Evolutionary conservation across 2,888 invertebrate genomes (phyloP), one percentile per base, ranked within the genome.

Genomic region (Mechanitis messenoides): DNA sequence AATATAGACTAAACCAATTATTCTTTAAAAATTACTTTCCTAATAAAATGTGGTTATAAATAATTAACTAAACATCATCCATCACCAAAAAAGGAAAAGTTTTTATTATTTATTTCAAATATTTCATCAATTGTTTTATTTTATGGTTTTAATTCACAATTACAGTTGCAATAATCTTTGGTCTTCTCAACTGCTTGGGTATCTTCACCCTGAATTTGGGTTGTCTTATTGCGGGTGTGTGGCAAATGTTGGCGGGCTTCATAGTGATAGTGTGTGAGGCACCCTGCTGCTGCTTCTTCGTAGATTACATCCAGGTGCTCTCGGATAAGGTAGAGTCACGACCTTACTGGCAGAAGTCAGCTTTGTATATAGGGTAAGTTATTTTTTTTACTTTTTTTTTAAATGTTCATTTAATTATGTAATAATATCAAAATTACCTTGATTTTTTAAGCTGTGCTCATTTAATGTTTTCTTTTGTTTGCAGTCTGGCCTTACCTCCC

Each of bases 231-330:
- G 92, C 94, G 58, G 97, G 96, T 66, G 92, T 96, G 74, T 94
- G 95, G 92, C 96, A 96, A 91, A 95, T 97, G 93, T 76, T 97
- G 67, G 94, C 95, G 66, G 98, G 98, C 50, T 97, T 98, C 86
- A 77, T 96, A 66, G 93, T 97, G 65, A 92, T 98, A 71, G 93
- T 95, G 54, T 92, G 98, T 75, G 99, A 99, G 88, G 98, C 98
- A 50, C 99, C 99, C 0, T 98, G 97, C 83, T 98, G 98, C 88
- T 99, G 98, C 87, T 93, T 97, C 89, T 99, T 98, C 88, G 93
- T 99, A 69, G 98, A 98, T 79, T 96, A 96, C 90, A 97, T 98
- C 61, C 96, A 97, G 87, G 92, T 93, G 66, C 90, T 98, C 60
- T 95, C 96, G 63, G 94, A 94, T 75, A 94, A 93, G 89, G 93